Conservation (phyloP, 1,140 invertebrate species). For the Pinna nobilis region DNA sequence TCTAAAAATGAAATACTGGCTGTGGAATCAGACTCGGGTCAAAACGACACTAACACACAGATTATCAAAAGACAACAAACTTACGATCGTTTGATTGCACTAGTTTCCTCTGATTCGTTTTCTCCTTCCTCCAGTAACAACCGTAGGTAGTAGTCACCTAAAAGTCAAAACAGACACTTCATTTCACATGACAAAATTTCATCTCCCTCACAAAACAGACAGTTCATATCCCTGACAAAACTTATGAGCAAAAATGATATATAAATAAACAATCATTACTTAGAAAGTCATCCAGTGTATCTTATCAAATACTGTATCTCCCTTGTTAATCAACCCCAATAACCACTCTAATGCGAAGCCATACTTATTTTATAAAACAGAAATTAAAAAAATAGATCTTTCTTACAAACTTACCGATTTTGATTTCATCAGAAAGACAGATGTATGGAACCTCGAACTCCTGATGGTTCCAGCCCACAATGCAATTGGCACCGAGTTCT, state of each 20-base stretch:
- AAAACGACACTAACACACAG: too few species aligned
- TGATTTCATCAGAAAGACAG: slow-evolving; percentile 96
- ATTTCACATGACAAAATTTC: background rate
- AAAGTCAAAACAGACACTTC: background rate
- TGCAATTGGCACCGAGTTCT: slow-evolving; percentile 82
- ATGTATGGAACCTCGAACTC: slow-evolving; percentile 95
- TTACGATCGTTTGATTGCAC: slow-evolving; percentile 90
- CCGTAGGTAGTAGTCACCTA: slow-evolving; percentile 95
- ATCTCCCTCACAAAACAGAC: background rate
- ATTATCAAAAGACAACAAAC: slow-evolving; percentile 72
- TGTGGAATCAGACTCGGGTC: too few species aligned
- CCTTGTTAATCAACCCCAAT: too few species aligned
- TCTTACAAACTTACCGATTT: slow-evolving; percentile 81
- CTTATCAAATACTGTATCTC: too few species aligned
- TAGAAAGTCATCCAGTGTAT: too few species aligned
- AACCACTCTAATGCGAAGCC: too few species aligned
- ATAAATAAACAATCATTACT: too few species aligned
- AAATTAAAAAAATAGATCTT: too few species aligned
- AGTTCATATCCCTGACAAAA: background rate
- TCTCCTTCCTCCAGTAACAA: slow-evolving; percentile 92
- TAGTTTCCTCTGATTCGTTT: slow-evolving; percentile 84
- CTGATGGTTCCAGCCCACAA: slow-evolving; percentile 93
- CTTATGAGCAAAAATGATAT: too few species aligned
- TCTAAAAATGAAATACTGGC: too few species aligned
- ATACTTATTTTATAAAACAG: too few species aligned